Conservation (phyloP, 1,140 invertebrate species). For the Heterodera carotae region DNA sequence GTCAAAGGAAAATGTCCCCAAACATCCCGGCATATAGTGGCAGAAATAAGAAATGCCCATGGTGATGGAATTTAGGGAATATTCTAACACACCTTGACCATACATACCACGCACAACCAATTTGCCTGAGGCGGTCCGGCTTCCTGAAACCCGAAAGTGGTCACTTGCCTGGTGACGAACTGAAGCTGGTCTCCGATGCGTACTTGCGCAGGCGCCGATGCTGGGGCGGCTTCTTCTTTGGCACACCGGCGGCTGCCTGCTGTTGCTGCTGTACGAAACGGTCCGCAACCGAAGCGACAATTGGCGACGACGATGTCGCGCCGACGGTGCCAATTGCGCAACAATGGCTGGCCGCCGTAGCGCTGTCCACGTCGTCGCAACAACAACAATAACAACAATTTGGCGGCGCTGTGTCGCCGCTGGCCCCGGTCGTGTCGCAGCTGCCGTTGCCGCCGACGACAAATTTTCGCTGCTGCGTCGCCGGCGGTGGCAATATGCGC, state of each 20-base stretch:
- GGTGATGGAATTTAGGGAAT: no score
- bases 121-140: no score
- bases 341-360: background rate
- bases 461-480: no score
- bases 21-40: no score
- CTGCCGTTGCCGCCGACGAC: no score
- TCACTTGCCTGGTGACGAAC: slow-evolving; percentile 22
- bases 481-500: no score
- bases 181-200: slow-evolving; percentile 40
- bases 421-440: no score
- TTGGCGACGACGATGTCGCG: slow-evolving; percentile 17
- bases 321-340: background rate
- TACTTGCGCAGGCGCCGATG: slow-evolving; percentile 36
- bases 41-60: no score
- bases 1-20: no score
- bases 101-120: slow-evolving; percentile 8
- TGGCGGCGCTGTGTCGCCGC: no score
- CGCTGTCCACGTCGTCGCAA: background rate
- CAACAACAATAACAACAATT: no score
- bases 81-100: background rate
- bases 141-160: no score
- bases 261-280: slow-evolving; percentile 37
- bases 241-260: background rate
- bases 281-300: slow-evolving; percentile 24
- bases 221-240: slow-evolving; percentile 28